Evolutionary conservation across 2,113 vertebrate species (phyloP).

Genomic region (Sebastes fasciatus): DNA sequence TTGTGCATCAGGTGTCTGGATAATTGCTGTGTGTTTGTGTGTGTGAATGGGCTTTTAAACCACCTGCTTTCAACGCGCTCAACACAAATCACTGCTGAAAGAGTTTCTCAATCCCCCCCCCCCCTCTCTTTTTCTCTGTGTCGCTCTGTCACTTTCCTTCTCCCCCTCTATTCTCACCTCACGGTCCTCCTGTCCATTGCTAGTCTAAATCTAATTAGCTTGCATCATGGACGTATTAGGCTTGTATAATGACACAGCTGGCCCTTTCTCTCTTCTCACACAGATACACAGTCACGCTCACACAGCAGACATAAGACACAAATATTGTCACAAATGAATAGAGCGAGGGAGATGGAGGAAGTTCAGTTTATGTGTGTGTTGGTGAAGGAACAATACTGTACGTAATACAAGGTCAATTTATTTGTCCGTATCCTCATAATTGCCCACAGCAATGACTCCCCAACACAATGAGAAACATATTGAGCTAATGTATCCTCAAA

Average conservation of each 20-base stretch:
- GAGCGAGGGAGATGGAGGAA: slow-evolving; percentile 10
- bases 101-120: slow-evolving; percentile 11
- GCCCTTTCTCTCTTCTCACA: slow-evolving; percentile 37
- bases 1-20: slow-evolving; percentile 35
- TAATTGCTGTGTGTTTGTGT: slow-evolving; percentile 43
- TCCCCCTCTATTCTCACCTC: slow-evolving; percentile 20
- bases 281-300: slow-evolving; percentile 16
- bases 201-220: slow-evolving; percentile 61
- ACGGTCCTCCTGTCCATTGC: slow-evolving; percentile 22
- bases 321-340: slow-evolving; percentile 46
- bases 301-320: slow-evolving; percentile 10
- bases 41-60: slow-evolving; percentile 50
- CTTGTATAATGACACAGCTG: slow-evolving; percentile 62
- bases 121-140: background rate
- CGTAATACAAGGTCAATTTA: slow-evolving; percentile 21
- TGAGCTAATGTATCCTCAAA: slow-evolving; percentile 15
- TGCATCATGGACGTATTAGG: slow-evolving; percentile 49
- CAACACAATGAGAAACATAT: slow-evolving; percentile 38
- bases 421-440: slow-evolving; percentile 35
- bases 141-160: background rate
- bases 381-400: slow-evolving; percentile 17
- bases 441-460: background rate
- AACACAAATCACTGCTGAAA: slow-evolving; percentile 38
- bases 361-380: slow-evolving; percentile 14
- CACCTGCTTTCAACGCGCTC: slow-evolving; percentile 33